Evolutionary conservation across 2,113 vertebrate genomes (phyloP), one percentile per base, ranked within the genome.

Genomic region (Pseudorectes ferrugineus): DNA sequence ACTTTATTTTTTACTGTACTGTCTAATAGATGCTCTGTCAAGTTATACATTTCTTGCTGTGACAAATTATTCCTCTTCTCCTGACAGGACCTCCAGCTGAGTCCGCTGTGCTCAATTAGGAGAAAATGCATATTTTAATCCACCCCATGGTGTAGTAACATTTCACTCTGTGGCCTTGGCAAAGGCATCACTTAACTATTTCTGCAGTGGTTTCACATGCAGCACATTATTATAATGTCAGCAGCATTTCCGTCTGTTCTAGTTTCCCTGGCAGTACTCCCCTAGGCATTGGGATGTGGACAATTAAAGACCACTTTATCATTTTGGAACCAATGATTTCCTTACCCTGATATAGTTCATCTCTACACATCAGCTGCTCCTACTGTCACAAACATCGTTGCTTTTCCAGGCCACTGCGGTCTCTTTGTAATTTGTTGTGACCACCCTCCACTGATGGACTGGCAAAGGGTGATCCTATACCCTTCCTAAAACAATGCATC

Each of bases 51-150:
- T 95, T 97, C 97, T 75, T 97, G 97, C 97, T 97, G 98, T 97
- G 97, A 97, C 97, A 98, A 97, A 98, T 98, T 97, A 98, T 98
- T 97, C 95, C 96, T 96, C 95, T 80, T 72, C 96, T 96, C 80
- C 94, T 98, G 98, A 98, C 98, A 98, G 97, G 98, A 96, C 97
- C 96, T 71, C 98, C 96, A 77, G 97, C 98, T 97, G 98, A 97
- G 96, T 97, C 97, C 38, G 95, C 97, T 97, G 73, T 97, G 98
- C 97, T 98, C 98, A 98, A 98, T 98, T 98, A 98, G 97, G 96
- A 97, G 97, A 96, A 98, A 98, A 98, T 92, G 97, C 97, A 97
- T 98, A 98, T 98, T 98, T 98, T 98, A 98, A 98, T 98, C 98
- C 94, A 73, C 98, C 97, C 97, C 48, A 93, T 96, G 97, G 98